These are phyloP conservation scores for Xerus rutilus DNA, from an alignment of 2,797 vertebrate genomes.

Conservation along the genomic window DNA sequence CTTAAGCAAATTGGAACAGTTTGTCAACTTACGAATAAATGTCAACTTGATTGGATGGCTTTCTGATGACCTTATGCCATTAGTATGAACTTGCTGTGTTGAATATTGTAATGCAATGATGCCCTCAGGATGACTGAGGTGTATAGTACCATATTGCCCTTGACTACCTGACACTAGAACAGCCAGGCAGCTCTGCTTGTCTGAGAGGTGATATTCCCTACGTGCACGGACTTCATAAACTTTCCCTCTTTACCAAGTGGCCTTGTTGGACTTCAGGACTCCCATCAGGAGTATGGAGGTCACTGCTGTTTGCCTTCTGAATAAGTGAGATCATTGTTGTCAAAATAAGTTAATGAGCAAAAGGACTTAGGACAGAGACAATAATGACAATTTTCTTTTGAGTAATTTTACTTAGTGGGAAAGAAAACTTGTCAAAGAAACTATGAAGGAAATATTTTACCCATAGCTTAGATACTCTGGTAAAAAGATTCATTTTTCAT, in stretches of 20 bases:
- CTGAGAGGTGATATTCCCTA: neutral
- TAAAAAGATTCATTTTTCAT: neutral
- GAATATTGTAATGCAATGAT: neutral
- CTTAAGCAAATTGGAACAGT: neutral
- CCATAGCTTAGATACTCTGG: neutral
- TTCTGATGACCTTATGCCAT: neutral
- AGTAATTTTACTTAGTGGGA: slow-evolving; percentile 6
- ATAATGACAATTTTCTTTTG: neutral
- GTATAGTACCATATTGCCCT: neutral
- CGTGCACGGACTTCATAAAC: neutral
- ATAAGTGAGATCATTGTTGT: neutral
- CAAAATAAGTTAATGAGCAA: neutral
- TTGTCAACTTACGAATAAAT: neutral
- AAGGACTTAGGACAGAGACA: neutral
- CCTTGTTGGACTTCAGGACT: neutral
- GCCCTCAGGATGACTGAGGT: neutral
- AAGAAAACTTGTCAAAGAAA: neutral
- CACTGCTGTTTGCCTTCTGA: neutral
- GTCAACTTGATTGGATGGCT: neutral
- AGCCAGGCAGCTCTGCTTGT: neutral
- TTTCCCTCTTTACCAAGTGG: neutral
- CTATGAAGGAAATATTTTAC: neutral
- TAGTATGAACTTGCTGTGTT: neutral
- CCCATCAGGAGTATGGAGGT: neutral
- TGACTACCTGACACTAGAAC: neutral